Evolutionary conservation across 2,888 invertebrate species (phyloP), one percentile per base, ranked within the genome.

Genomic region (Prionchulus punctatus): DNA sequence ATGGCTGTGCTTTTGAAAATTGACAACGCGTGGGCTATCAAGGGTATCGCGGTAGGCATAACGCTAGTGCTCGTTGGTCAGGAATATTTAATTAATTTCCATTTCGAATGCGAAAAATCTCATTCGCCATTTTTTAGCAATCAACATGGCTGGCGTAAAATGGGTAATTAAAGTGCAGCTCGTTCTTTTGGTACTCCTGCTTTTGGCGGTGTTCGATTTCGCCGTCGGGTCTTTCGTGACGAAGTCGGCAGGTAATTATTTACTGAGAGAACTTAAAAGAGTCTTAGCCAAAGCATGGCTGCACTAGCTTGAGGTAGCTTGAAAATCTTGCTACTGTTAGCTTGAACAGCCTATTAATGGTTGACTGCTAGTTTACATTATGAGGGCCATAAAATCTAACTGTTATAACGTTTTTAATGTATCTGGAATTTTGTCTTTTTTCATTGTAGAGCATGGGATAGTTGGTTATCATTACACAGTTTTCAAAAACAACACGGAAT

Each of bases 161-260:
- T 94, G 92, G 91, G 92, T 96, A 28, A 85, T 96, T 57, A 88
- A 94, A 69, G 76, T 94, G 55, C 94, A 96, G 71, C 89, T 94
- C 75, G 76, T 85, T 31, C 78, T 96, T 48, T 78, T 94, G 27
- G 77, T 90, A 63, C 81, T 91, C 56, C 79, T 96, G 57, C 78
- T 90, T 54, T 73, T 90, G 59, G 90, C 92, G 58, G 89, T 88
- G 15, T 76, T 89, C 62, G 92, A 94, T 75, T 91, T 96, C 73
- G 81, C 86, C 74, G 85, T 92, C 58, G 94, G 94, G 62, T 88
- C 89, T 65, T 86, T 92, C 70, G 81, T 85, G 56, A 81, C 83
- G 63, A 79, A 79, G 30, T 80, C 83, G 65, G 75, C 79, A 64
- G 81, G 87, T 86, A 74, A 73, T 74, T 48, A 21, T 21, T 23